Evolutionary conservation across 2,113 vertebrate species (phyloP).

Genomic region (Haplotaxodon microlepis): DNA sequence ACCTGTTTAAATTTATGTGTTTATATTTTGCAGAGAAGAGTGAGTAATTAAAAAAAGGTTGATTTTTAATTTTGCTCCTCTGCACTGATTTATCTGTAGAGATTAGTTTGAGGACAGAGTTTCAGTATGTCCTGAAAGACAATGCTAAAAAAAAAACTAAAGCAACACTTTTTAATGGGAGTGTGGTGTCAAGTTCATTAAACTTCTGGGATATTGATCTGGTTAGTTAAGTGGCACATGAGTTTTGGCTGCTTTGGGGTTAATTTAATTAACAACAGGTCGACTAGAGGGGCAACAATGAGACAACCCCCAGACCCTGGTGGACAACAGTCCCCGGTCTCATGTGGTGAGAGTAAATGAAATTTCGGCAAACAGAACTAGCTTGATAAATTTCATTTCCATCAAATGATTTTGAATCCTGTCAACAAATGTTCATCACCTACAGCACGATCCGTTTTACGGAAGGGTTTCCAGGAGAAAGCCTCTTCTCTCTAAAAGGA

Average conservation of each 20-base stretch:
- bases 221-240: not conserved
- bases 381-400: not conserved
- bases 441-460: not conserved
- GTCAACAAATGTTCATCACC: not conserved
- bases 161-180: not conserved
- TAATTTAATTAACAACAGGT: not conserved
- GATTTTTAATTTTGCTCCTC: not conserved
- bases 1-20: not conserved
- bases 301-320: not conserved
- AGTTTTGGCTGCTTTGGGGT: not conserved
- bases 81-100: not conserved
- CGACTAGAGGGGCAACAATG: not conserved
- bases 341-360: not conserved
- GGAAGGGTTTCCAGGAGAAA: not conserved
- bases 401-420: not conserved
- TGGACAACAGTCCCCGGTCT: not conserved
- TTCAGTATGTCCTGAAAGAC: not conserved
- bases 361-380: not conserved
- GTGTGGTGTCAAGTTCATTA: not conserved
- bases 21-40: not conserved
- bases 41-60: not conserved
- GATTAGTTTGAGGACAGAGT: not conserved
- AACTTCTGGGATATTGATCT: not conserved
- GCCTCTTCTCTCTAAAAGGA: not conserved
- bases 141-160: not conserved